Percentiles rank a stretch among this genome's conserved stretches.
These are phyloP conservation scores for Saguinus imperator DNA, from an alignment of 2,113 vertebrate genomes.

Conservation along the genomic window DNA sequence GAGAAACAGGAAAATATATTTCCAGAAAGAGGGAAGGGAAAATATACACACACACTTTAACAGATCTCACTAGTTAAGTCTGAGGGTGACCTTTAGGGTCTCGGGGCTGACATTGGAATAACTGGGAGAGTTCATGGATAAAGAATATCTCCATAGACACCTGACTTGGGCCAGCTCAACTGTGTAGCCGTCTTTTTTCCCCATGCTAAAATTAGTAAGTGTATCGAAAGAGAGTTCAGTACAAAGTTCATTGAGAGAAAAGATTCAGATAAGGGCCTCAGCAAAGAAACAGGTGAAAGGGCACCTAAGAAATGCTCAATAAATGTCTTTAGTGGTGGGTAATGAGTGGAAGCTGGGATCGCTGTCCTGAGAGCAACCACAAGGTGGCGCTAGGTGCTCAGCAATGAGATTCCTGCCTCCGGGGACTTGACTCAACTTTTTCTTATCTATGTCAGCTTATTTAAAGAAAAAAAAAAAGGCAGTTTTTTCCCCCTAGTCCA, in stretches of 20 bases:
- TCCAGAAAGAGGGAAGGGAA: background rate
- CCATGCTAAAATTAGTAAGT: background rate
- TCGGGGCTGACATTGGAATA: background rate
- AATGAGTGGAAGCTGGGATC: fast-evolving
- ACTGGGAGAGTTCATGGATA: background rate
- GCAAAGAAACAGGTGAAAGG: background rate
- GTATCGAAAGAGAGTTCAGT: background rate
- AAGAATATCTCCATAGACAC: background rate
- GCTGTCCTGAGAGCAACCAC: background rate
- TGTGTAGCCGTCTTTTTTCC: background rate
- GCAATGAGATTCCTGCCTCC: background rate
- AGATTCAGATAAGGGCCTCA: background rate
- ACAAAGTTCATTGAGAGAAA: background rate
- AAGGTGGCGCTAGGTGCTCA: conserved; percentile 41
- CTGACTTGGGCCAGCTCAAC: background rate
- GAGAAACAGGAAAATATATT: background rate
- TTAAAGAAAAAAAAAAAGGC: background rate
- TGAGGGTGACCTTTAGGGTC: background rate
- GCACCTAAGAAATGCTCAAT: fast-evolving
- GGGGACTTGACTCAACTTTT: background rate
- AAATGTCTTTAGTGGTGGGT: background rate
- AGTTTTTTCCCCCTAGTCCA: conserved; percentile 27
- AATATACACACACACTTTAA: background rate
- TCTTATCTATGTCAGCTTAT: background rate
- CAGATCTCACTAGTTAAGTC: background rate